phyloP scores from a whole-genome alignment of 1,140 invertebrate species.

The Ceratitis capitata region DNA sequence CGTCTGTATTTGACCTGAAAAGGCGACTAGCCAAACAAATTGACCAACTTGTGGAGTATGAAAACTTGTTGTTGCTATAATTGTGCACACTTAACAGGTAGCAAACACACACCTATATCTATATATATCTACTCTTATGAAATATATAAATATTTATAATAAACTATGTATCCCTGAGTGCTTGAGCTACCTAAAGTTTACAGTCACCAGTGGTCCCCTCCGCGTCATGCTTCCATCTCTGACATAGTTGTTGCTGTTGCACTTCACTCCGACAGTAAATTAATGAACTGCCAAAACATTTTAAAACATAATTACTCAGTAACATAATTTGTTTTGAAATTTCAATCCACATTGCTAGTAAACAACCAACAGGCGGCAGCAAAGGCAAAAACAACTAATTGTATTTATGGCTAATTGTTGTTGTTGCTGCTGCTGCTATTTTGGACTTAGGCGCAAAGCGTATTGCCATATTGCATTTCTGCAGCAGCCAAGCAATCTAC shows the following conservation, averaged over 20 bases:
- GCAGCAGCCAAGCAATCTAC: background rate
- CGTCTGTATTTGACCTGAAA: background rate
- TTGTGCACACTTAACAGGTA: too few species aligned
- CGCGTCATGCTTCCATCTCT: background rate
- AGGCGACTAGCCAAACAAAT: background rate
- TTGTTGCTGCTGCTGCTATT: too few species aligned
- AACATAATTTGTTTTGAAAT: slow-evolving; percentile 36
- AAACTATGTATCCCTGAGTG: background rate
- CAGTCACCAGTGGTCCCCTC: too few species aligned
- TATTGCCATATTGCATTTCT: background rate
- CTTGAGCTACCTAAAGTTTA: too few species aligned
- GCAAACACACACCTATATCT: background rate
- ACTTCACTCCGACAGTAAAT: slow-evolving; percentile 1
- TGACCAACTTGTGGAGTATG: background rate
- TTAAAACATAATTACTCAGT: slow-evolving; percentile 38
- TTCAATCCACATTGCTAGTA: background rate
- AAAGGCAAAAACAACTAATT: background rate
- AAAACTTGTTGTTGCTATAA: background rate
- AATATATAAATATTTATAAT: background rate
- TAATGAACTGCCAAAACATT: slow-evolving; percentile 38
- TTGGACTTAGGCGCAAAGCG: background rate
- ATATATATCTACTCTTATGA: background rate
- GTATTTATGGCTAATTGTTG: background rate
- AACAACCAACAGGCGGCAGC: background rate
- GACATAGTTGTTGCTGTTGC: background rate